Evolutionary conservation across 2,888 invertebrate genomes (phyloP), one percentile per base, ranked within the genome.

Genomic region (Hetaerina titia): DNA sequence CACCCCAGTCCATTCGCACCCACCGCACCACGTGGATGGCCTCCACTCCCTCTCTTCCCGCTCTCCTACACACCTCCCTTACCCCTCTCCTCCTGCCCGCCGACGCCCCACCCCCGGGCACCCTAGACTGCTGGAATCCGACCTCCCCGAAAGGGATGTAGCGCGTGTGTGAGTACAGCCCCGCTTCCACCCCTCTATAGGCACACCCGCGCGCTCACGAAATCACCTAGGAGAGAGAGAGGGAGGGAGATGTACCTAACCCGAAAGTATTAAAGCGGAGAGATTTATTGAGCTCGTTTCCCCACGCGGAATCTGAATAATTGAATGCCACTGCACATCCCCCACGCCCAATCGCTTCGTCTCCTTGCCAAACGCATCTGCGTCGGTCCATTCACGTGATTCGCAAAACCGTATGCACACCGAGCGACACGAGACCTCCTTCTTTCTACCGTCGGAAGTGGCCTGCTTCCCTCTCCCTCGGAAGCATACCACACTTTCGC

Each of bases 261-360:
- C 22, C 69, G 81, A 31, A 31, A 31, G 81, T 31, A 81, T 81
- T 81, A 81, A 81, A 31, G 31, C 1, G 11, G 1, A 31, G 81
- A 81, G 81, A 81, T 81, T 81, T 81, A 81, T 31, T 31, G 81
- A 25, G 25, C 81, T 81, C 81, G 31, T 81, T 81, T 13, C n/a
- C 81, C 81, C 45, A 11, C 81, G 81, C 81, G 31, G 81, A 31
- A 81, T 31, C 25, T 81, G 81, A 81, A 81, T 81, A 81, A 81
- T 81, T 81, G 81, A 81, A 22, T 31, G 13, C 25, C 81, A 31
- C 31, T 31, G 13, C 81, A 31, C 25, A n/a, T 69, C 69, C 81
- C 81, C 31, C 15, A 22, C n/a, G 13, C 31, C n/a, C 74, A 31
- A 31, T 19, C 45, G 81, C 31, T 1, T 31, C 13, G 13, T 31